Evolutionary conservation across 2,113 vertebrate species (phyloP), one percentile per base, ranked within the genome.

Genomic region (Narcine bancroftii): DNA sequence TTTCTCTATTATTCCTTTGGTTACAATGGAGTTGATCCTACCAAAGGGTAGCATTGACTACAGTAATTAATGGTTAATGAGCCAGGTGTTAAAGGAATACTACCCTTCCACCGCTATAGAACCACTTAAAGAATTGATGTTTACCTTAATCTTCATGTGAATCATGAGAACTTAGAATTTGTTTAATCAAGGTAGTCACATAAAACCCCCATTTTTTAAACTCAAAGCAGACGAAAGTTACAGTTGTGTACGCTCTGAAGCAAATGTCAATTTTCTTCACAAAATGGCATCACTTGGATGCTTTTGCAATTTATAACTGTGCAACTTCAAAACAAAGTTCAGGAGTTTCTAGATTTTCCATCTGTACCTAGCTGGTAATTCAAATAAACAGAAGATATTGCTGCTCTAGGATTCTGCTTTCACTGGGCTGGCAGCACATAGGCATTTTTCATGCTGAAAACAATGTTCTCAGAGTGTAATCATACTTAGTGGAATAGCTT

Each of bases 91-190:
- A 56, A 89, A 36, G 60, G 42, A 89, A 89, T 89, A 65, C 85
- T 89, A 66, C 89, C 45, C 89, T 91, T 66, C 21, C 89, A 91
- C 63, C 89, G 42, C 65, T 65, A 91, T 47, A 45, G 66, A 69
- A 91, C 6, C 87, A 45, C 60, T 91, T 47, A 87, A 63, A 91
- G 89, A 91, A 65, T 91, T 69, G 71, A 69, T 91, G 39, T 91
- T 91, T 91, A 91, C 65, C 89, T 69, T 91, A 33, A 45, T 24
- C 6, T 39, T 45, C 9, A 47, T 91, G 63, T 69, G 89, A 69
- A 91, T 65, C 89, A 69, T 91, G 89, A 47, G 42, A 71, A 69
- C 89, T 45, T 91, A 47, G 39, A 69, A 47, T 69, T 91, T 91
- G 66, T 42, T 91, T 91, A 53, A 47, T 42, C 42, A 7, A 45